These are phyloP conservation scores for Axis porcinus DNA, from an alignment of 2,113 vertebrate species.

Conservation along the genomic window DNA sequence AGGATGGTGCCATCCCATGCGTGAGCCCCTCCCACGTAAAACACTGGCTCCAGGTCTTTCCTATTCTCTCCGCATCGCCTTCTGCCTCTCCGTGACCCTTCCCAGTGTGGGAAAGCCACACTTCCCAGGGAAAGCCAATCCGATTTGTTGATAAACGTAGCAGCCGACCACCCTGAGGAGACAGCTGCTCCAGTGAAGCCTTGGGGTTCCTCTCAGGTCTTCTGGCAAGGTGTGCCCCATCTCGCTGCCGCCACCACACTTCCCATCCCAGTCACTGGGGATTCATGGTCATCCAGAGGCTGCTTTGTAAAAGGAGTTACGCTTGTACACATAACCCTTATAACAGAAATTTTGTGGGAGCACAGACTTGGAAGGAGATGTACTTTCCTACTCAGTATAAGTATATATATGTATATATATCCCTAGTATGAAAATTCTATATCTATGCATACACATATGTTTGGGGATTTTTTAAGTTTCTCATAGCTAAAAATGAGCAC, in stretches of 20 bases:
- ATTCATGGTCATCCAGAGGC: neutral
- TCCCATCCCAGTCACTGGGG: fast-evolving
- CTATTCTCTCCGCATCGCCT: neutral
- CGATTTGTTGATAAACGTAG: fast-evolving
- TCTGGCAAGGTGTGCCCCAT: fast-evolving
- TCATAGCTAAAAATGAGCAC: neutral
- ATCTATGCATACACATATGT: fast-evolving
- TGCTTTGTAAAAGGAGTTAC: neutral
- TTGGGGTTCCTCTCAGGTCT: fast-evolving
- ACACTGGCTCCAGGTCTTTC: fast-evolving
- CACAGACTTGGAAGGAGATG: neutral
- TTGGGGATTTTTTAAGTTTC: neutral
- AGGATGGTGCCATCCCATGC: fast-evolving
- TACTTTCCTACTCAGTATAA: too few species aligned
- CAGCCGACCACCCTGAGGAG: fast-evolving
- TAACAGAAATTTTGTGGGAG: neutral
- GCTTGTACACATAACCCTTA: fast-evolving
- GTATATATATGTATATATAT: neutral
- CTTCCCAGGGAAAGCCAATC: neutral
- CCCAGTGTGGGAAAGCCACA: fast-evolving
- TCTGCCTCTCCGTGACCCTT: too few species aligned
- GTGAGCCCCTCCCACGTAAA: fast-evolving
- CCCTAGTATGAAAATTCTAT: neutral
- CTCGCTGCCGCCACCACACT: neutral
- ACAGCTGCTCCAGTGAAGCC: neutral